These are phyloP conservation scores for Asarcornis scutulata DNA, from an alignment of 2,113 vertebrate genomes.

Conservation along the genomic window DNA sequence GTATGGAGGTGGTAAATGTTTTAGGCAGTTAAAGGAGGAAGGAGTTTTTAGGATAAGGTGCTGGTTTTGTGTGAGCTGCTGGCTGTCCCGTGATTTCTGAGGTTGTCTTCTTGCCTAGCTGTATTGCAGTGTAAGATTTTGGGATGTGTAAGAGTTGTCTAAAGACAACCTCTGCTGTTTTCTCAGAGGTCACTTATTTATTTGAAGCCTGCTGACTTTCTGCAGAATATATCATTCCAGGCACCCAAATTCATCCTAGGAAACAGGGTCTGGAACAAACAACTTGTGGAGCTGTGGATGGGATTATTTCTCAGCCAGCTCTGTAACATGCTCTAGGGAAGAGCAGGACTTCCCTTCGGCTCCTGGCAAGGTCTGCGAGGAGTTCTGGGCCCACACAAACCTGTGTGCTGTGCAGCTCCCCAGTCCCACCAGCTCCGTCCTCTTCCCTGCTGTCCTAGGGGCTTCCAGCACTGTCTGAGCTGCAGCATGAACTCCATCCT, in stretches of 20 bases:
- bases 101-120: not conserved
- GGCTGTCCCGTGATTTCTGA: not conserved
- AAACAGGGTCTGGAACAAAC: not conserved
- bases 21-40: not conserved
- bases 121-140: not conserved
- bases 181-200: not conserved
- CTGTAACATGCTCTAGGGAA: not conserved
- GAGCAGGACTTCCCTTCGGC: not conserved
- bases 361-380: not conserved
- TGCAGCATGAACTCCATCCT: not conserved
- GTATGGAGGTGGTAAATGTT: not conserved
- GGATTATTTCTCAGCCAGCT: not conserved
- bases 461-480: not conserved
- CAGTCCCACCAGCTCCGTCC: not conserved
- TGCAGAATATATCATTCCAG: not conserved
- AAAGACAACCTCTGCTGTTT: not conserved
- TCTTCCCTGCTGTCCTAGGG: not conserved
- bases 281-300: not conserved
- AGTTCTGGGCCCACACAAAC: not conserved
- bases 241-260: not conserved
- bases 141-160: not conserved
- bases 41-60: not conserved
- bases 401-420: not conserved
- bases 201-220: not conserved
- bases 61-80: not conserved